phyloP scores from a whole-genome alignment of 1,140 invertebrate species.

The Cydia fagiglandana region DNA sequence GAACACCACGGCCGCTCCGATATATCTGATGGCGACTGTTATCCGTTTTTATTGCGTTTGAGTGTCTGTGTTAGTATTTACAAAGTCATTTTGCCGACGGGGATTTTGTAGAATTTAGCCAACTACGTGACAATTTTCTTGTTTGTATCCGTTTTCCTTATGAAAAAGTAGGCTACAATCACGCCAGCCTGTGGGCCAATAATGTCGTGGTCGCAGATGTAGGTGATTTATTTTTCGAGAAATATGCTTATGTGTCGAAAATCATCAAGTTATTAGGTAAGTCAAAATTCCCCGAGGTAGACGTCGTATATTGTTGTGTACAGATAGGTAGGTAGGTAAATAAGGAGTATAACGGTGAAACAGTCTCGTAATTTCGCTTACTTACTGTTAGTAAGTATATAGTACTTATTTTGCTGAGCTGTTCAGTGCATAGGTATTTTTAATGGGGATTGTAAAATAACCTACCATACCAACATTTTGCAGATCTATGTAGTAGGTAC shows the following conservation, averaged over 20 bases:
- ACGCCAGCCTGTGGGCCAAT: background rate
- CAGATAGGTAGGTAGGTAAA: background rate
- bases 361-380: background rate
- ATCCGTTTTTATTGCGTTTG: background rate
- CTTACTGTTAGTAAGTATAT: background rate
- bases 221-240: background rate
- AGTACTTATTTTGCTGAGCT: too few relatives aligned
- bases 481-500: too few relatives aligned
- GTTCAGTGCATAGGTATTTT: background rate
- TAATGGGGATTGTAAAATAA: too few relatives aligned
- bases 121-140: conserved; percentile 28
- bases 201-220: background rate
- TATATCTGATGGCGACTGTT: too few relatives aligned
- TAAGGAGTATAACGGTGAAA: background rate
- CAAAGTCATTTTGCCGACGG: background rate
- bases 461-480: too few relatives aligned
- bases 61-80: background rate
- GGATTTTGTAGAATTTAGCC: background rate
- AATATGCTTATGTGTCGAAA: background rate
- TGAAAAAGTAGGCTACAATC: conserved; percentile 7
- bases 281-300: background rate
- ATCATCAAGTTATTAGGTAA: background rate
- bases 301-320: background rate
- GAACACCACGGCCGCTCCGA: too few relatives aligned
- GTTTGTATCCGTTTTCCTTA: conserved; percentile 16